These are phyloP conservation scores for Lissocephala sabroskyi DNA, from an alignment of 2,888 invertebrate genomes.

Conservation along the genomic window DNA sequence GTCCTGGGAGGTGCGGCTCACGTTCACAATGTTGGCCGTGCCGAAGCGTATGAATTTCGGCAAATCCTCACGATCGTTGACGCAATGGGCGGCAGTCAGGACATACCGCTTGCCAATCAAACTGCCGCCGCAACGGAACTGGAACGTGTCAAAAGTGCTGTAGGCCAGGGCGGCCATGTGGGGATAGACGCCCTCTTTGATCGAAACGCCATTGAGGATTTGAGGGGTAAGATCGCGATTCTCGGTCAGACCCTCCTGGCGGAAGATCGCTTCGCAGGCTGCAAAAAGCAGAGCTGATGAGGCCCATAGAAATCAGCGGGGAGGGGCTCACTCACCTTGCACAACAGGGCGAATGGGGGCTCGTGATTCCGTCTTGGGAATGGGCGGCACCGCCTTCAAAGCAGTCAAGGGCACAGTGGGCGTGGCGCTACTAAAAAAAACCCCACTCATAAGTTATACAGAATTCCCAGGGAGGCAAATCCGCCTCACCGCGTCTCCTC, in stretches of 20 bases:
- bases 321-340: slow-evolving; percentile 28
- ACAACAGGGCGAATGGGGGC: slow-evolving; percentile 22
- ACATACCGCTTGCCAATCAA: slow-evolving; percentile 57
- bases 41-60: slow-evolving; percentile 63
- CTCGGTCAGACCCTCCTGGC: background rate
- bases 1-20: slow-evolving; percentile 29
- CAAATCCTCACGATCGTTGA: slow-evolving; percentile 18
- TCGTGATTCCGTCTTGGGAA: too few species aligned
- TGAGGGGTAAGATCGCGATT: slow-evolving; percentile 34
- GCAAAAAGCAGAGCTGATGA: background rate
- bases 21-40: slow-evolving; percentile 39
- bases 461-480: too few species aligned
- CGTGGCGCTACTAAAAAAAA: background rate
- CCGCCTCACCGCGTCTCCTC: too few species aligned
- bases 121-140: slow-evolving; percentile 62
- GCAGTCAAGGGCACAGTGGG: background rate
- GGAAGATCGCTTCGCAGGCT: slow-evolving; percentile 17
- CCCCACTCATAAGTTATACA: too few species aligned
- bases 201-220: slow-evolving; percentile 58
- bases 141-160: slow-evolving; percentile 21
- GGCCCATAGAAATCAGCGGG: background rate
- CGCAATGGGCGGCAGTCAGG: slow-evolving; percentile 68
- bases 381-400: too few species aligned
- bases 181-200: slow-evolving; percentile 57
- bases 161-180: slow-evolving; percentile 68